Percentiles rank a stretch among this genome's conserved stretches.
Conservation (phyloP, 2,888 invertebrate species). For the Latheticus oryzae region DNA sequence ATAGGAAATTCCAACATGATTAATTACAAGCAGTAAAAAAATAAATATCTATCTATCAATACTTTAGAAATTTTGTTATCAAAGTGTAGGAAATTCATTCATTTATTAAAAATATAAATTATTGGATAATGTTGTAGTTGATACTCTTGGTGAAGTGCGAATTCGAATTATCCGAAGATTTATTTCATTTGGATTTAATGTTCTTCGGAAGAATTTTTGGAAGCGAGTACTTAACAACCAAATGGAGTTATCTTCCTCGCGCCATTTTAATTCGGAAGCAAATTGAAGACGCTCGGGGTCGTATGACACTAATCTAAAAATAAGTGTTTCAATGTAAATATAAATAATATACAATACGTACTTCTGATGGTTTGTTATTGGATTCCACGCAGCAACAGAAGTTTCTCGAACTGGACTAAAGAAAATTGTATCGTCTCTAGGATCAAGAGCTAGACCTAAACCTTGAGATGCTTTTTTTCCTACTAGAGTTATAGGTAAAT, state of each 20-base stretch:
- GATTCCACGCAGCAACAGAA: constrained; percentile 84
- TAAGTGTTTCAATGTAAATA: constrained; percentile 21
- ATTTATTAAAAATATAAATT: constrained; percentile 56
- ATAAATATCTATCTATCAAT: constrained; percentile 24
- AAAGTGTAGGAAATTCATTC: neutral
- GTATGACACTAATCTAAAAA: constrained; percentile 75
- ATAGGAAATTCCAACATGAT: constrained; percentile 3
- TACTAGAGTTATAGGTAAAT: constrained; percentile 80
- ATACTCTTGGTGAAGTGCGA: constrained; percentile 52
- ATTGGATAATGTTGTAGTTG: constrained; percentile 61
- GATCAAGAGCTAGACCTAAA: constrained; percentile 78
- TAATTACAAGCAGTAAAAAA: constrained; percentile 8
- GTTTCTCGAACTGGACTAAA: constrained; percentile 86
- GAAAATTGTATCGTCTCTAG: constrained; percentile 77
- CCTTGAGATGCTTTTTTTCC: constrained; percentile 89
- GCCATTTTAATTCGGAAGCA: constrained; percentile 79
- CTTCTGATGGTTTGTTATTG: constrained; percentile 78
- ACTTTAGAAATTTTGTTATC: constrained; percentile 3
- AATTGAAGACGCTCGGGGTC: constrained; percentile 81
- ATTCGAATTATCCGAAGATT: constrained; percentile 79
- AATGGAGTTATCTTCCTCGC: constrained; percentile 75
- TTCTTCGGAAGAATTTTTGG: constrained; percentile 82
- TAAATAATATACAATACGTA: constrained; percentile 57
- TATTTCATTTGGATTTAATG: constrained; percentile 74
- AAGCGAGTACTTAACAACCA: constrained; percentile 82